A percentile compares a stretch with the other conserved stretches of the same genome.
phyloP scores from a whole-genome alignment of 2,113 vertebrate species.

The Paratilapia polleni region DNA sequence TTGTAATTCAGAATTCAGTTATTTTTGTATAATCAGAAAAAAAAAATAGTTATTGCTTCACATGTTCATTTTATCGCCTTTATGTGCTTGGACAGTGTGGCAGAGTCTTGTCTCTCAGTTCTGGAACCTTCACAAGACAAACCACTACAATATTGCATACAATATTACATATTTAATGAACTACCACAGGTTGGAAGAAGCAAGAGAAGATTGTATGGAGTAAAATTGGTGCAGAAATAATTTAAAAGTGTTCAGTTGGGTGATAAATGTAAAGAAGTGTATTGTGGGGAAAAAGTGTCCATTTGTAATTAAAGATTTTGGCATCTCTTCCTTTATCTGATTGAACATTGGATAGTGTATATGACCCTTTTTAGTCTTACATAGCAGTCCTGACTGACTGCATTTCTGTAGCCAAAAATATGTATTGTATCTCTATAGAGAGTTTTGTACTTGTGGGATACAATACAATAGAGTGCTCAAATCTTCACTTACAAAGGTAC shows the following conservation, averaged over 20 bases:
- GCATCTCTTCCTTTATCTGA: not conserved
- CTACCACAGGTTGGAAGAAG: not conserved
- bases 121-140: not conserved
- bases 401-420: too few species aligned
- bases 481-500: not conserved
- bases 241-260: not conserved
- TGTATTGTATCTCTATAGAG: too few species aligned
- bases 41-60: not conserved
- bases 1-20: slow-evolving; percentile 41
- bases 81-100: not conserved
- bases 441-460: not conserved
- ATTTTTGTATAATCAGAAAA: slow-evolving; percentile 56
- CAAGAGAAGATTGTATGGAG: not conserved
- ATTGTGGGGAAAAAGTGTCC: not conserved
- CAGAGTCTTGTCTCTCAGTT: slow-evolving; percentile 62
- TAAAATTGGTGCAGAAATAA: not conserved
- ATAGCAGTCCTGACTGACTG: not conserved
- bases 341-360: not conserved
- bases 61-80: slow-evolving; percentile 35
- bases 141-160: not conserved
- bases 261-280: not conserved
- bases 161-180: not conserved
- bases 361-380: not conserved
- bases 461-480: not conserved
- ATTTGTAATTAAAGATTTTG: not conserved